Base-by-base conservation (phyloP, 2,113 vertebrate species). In the Drymodes brunneopygia region DNA sequence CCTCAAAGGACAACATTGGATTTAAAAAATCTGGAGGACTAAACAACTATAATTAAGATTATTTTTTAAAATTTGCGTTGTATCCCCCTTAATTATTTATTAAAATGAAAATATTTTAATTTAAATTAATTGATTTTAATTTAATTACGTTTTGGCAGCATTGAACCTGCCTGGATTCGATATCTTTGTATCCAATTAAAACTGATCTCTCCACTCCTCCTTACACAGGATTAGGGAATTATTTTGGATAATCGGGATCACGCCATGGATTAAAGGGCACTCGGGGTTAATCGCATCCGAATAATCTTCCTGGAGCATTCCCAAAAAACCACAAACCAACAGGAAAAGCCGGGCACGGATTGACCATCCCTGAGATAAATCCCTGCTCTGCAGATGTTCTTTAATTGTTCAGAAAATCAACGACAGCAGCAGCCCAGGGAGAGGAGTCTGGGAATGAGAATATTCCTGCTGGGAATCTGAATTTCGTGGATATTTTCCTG, bases 381-480 rank as follows among this genome's bases (percentile, higher is more conserved):
- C 10, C 40, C 24, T 6, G 1, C 38, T 44, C 24, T 73, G 53
- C 53, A 6, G 70, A 73, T 44, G 70, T 35, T 73, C 70, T 12
- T 44, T 7, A 28, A 21, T 10, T 22, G 31, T 12, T 27, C 23
- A 8, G 38, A 12, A 27, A 56, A 44, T 9, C 31, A 42, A 20
- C 7, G 0, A 36, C 36, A 5, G 38, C 69, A 33, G 36, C 50
- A 56, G 38, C 31, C 29, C 38, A 12, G 53, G 24, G 40, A 28
- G 51, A n/a, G 38, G 14, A 12, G 18, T 6, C 24, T 28, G 40
- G 70, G 31, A 73, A 56, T 12, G 51, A 12, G 51, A 44, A 44
- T 3, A 73, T 57, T 73, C 70, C 70, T 1, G 0, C 51, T 7
- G 17, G 21, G 18, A 56, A n/a, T 21, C 23, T 1, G 0, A 28